A percentile compares a stretch with the other conserved stretches of the same genome.
Conservation (phyloP, 1,140 invertebrate genomes). For the Yoshiicerus persimilis region DNA sequence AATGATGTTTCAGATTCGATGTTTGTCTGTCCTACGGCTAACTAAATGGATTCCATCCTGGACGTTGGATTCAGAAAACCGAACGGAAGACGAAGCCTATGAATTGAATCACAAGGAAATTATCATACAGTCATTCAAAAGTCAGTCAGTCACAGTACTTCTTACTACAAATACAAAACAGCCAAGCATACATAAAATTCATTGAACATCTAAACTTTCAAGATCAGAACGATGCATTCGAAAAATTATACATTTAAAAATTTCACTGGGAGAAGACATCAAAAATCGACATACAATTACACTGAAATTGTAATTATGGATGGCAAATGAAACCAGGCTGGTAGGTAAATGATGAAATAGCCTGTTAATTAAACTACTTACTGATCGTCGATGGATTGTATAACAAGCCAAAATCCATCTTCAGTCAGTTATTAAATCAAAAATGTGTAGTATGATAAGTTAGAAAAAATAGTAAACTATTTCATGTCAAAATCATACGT, state of each 20-base stretch:
- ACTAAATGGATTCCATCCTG: constrained; percentile 6
- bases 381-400: background rate
- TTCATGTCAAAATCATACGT: background rate
- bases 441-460: background rate
- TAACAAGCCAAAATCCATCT: background rate
- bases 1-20: constrained; percentile 33
- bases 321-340: background rate
- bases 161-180: constrained; percentile 20
- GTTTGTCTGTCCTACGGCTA: constrained; percentile 31
- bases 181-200: background rate
- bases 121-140: constrained; percentile 15
- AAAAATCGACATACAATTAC: background rate
- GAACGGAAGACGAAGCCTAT: constrained; percentile 7
- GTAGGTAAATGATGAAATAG: background rate
- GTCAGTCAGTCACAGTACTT: constrained; percentile 21
- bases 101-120: constrained; percentile 12
- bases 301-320: background rate
- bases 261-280: background rate
- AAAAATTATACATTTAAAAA: background rate
- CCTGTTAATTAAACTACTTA: background rate
- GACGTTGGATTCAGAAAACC: constrained; percentile 18
- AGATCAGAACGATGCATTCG: background rate
- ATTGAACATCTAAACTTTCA: background rate
- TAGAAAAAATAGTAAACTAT: background rate
- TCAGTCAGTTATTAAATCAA: background rate